These are phyloP conservation scores for Drosophila athabasca DNA, from an alignment of 1,140 invertebrate genomes.

Conservation along the genomic window DNA sequence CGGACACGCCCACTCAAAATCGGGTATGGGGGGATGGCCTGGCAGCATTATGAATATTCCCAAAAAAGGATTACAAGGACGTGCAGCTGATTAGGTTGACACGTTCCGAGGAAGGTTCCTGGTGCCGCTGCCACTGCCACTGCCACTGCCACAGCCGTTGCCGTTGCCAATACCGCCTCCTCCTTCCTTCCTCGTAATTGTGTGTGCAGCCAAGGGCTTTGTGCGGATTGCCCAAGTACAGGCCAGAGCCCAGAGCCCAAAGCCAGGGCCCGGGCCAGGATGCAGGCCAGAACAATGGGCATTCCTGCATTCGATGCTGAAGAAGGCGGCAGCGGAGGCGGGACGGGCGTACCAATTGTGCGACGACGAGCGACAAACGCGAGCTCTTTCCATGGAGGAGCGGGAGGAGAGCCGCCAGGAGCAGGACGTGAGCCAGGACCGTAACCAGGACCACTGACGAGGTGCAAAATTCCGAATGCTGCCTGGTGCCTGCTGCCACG, in stretches of 20 bases:
- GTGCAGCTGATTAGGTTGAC: slow-evolving; percentile 66
- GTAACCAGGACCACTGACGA: slow-evolving; percentile 31
- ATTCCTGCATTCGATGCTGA: too few species aligned
- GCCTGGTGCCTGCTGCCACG: slow-evolving; percentile 55
- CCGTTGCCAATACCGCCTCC: too few species aligned
- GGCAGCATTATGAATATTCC: slow-evolving; percentile 52
- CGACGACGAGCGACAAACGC: slow-evolving; percentile 57
- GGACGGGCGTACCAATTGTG: slow-evolving; percentile 57
- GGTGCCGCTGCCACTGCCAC: too few species aligned
- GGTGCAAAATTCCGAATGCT: slow-evolving; percentile 60
- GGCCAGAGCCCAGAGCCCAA: not conserved
- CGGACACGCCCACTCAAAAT: slow-evolving; percentile 37
- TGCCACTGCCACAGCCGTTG: too few species aligned
- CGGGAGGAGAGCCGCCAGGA: slow-evolving; percentile 4
- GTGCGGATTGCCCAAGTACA: slow-evolving; percentile 8
- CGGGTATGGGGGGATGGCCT: not conserved
- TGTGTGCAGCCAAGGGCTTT: slow-evolving; percentile 10
- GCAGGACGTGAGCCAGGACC: slow-evolving; percentile 8
- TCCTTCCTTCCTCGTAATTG: too few species aligned
- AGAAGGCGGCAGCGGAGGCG: slow-evolving; percentile 66
- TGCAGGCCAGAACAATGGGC: too few species aligned
- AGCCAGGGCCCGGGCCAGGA: too few species aligned
- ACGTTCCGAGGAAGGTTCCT: slow-evolving; percentile 53
- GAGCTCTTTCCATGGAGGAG: slow-evolving; percentile 34
- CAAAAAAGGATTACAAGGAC: slow-evolving; percentile 62